Evolutionary conservation across 2,888 invertebrate genomes (phyloP).

Genomic region (Drosophila antonietae): DNA sequence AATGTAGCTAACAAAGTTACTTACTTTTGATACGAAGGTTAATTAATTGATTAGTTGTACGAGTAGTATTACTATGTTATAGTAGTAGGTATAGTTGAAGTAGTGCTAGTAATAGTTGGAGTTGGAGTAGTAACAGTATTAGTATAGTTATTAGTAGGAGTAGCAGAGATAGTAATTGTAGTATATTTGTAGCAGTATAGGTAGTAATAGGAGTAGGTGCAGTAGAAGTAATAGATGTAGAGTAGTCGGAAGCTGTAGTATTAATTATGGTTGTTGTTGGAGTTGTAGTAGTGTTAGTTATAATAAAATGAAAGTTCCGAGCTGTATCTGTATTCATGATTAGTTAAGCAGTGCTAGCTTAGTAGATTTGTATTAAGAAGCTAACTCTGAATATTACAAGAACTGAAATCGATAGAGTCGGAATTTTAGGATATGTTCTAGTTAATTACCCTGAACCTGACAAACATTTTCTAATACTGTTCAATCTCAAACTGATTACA

Average conservation of each 20-base stretch:
- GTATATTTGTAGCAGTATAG: neutral
- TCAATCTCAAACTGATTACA: constrained; percentile 75
- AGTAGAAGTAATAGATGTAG: neutral
- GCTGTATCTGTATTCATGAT: neutral
- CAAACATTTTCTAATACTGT: neutral
- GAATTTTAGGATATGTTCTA: neutral
- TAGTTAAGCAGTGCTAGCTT: neutral
- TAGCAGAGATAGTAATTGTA: neutral
- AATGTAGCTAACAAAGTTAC: neutral
- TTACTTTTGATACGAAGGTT: neutral
- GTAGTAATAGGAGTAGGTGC: neutral
- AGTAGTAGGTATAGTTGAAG: neutral
- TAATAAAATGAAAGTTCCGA: neutral
- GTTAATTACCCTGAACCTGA: neutral
- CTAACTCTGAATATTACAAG: neutral
- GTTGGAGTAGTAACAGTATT: neutral
- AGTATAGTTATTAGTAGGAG: neutral
- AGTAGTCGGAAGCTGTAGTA: neutral
- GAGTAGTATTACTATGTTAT: no score
- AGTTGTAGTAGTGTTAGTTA: no score
- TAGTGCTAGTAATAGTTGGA: neutral
- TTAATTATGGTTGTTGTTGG: no score
- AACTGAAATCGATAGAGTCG: no score
- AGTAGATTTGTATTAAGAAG: neutral
- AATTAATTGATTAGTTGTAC: neutral